These are phyloP conservation scores for Deladenus siricidicola DNA, from an alignment of 2,888 invertebrate species.

Conservation along the genomic window DNA sequence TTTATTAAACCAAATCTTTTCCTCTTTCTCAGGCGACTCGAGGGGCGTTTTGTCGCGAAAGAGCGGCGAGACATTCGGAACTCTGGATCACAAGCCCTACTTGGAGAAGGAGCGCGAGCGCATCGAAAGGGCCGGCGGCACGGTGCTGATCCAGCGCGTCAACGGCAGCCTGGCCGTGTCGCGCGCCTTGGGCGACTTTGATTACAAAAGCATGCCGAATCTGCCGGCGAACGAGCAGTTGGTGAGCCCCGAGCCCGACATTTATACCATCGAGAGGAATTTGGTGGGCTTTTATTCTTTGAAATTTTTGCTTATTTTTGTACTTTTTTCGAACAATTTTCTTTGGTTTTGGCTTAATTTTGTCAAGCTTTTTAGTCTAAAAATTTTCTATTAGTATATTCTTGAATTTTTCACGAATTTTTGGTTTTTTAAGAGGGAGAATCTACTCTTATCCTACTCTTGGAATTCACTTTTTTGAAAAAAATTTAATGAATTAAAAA, in stretches of 20 bases:
- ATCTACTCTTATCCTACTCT: no score
- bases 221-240: slow-evolving; percentile 62
- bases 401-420: no score
- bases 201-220: slow-evolving; percentile 68
- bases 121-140: slow-evolving; percentile 88
- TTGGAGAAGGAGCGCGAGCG: slow-evolving; percentile 70
- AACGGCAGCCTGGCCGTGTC: slow-evolving; percentile 91
- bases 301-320: no score
- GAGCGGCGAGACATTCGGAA: slow-evolving; percentile 73
- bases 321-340: no score
- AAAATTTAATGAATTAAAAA: no score
- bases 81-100: slow-evolving; percentile 77
- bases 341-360: no score
- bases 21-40: slow-evolving; percentile 65
- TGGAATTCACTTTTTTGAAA: no score
- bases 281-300: slow-evolving; percentile 28
- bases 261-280: slow-evolving; percentile 70
- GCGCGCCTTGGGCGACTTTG: slow-evolving; percentile 88
- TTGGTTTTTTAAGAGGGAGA: no score
- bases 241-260: slow-evolving; percentile 95
- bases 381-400: no score
- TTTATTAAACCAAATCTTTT: no score
- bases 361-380: no score
- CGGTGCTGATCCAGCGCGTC: slow-evolving; percentile 82
- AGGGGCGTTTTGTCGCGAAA: slow-evolving; percentile 80